Conservation (phyloP, 2,113 vertebrate species). For the Coreoperca whiteheadi region DNA sequence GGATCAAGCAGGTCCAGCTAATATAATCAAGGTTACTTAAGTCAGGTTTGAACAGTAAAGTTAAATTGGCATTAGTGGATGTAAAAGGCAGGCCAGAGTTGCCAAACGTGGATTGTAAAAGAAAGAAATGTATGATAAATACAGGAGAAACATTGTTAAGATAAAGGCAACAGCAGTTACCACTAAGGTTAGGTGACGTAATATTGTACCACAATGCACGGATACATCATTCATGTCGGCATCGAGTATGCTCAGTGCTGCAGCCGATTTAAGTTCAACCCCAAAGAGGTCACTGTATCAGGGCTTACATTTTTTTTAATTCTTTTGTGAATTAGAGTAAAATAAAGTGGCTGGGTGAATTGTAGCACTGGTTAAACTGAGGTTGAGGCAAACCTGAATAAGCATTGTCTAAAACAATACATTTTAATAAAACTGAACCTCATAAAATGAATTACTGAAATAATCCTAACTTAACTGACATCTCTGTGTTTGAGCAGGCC, state of each 20-base stretch:
- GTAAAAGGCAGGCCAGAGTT: neutral
- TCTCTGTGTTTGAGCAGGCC: constrained; percentile 1
- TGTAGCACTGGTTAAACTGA: neutral
- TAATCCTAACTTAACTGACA: neutral
- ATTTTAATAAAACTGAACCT: too few species aligned
- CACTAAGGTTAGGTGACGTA: neutral
- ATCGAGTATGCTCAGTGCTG: neutral
- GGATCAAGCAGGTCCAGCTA: constrained; percentile 6
- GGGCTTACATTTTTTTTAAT: too few species aligned
- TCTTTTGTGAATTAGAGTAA: neutral
- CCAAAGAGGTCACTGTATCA: neutral
- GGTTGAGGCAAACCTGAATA: too few species aligned
- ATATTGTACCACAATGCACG: neutral
- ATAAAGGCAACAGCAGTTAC: neutral
- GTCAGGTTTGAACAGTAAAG: neutral
- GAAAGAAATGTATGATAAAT: neutral
- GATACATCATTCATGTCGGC: neutral
- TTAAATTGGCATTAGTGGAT: neutral
- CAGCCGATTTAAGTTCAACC: neutral
- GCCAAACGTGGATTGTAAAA: neutral
- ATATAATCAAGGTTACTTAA: neutral
- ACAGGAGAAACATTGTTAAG: neutral
- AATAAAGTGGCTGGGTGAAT: neutral
- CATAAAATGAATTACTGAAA: neutral
- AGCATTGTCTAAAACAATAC: too few species aligned